Evolutionary conservation across 2,113 vertebrate species (phyloP), one percentile per base, ranked within the genome.

Genomic region (Psittacus erithacus): DNA sequence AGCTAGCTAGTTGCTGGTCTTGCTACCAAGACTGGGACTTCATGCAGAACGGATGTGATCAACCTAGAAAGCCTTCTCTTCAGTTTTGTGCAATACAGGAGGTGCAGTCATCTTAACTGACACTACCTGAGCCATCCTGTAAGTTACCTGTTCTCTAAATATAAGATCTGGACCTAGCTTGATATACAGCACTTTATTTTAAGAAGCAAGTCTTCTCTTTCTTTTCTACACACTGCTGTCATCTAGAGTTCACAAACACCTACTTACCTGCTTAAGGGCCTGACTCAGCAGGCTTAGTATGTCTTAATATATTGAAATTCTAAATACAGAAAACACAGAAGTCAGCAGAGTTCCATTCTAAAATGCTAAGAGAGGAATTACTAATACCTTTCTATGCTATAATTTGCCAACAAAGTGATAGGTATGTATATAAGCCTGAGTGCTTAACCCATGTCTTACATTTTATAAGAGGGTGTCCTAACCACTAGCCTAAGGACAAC

Each of bases 301-400:
- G n/a, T 53, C 64, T 33, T 17, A 65, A 52, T 16, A 27, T 17
- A 29, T 22, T 27, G 68, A 53, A 70, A 50, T 71, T 59, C 77
- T 0, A 0, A 57, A 10, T 4, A 23, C 31, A 81, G 73, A 86
- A 86, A 95, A 57, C 68, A 86, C n/a, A 25, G 27, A 77, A 67
- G 53, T 95, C 83, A 96, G 80, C 89, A 92, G 44, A 85, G 73
- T 81, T 86, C 50, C 60, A 31, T 44, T 86, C 41, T 78, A 23
- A 81, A 92, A 49, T 49, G 41, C 46, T 57, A 88, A 39, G 63
- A 84, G 53, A 55, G 59, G 59, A 81, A 65, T 49, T 77, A 39
- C 27, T 38, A 11, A 23, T 18, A 14, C 27, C 13, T 6, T 84
- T 62, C 49, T 11, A 9, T 15, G 31, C 18, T 57, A 49, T 29